A percentile compares a stretch with the other conserved stretches of the same genome.
phyloP scores from a whole-genome alignment of 1,140 invertebrate genomes.

The Drosophila erecta region DNA sequence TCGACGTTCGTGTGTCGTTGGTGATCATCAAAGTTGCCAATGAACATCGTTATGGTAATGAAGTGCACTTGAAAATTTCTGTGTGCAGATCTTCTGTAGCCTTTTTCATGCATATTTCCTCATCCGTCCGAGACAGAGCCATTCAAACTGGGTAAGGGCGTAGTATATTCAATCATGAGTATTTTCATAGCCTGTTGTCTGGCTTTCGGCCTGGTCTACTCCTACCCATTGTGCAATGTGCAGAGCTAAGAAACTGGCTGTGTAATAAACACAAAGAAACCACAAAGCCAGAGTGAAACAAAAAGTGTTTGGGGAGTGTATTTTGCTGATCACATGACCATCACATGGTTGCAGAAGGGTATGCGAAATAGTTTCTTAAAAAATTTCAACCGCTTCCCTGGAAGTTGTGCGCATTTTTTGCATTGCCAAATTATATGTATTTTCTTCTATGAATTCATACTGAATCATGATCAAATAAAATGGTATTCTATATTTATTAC shows the following conservation, averaged over 20 bases:
- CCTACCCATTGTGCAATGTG: conserved; percentile 49
- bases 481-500: no score
- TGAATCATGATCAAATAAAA: no score
- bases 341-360: conserved; percentile 4
- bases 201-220: conserved; percentile 4
- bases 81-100: conserved; percentile 14
- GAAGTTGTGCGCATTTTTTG: no score
- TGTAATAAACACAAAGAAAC: conserved; percentile 50
- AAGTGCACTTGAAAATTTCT: conserved; percentile 68
- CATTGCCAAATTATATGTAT: no score
- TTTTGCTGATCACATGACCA: conserved; percentile 43
- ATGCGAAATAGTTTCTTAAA: no score
- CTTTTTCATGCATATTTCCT: conserved; percentile 33
- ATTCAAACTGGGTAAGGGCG: conserved; percentile 3
- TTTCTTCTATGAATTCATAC: no score
- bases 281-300: conserved; percentile 24
- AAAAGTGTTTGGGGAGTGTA: conserved; percentile 30
- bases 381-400: background rate
- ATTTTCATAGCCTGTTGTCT: conserved; percentile 34
- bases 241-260: conserved; percentile 55
- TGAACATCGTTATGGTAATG: conserved; percentile 52
- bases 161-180: conserved; percentile 45
- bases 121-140: conserved; percentile 8
- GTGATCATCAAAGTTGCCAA: conserved; percentile 25
- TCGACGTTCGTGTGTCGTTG: conserved; percentile 14